Percentiles rank a stretch among this genome's conserved stretches.
Conservation (phyloP, 2,797 vertebrate species). For the Urophycis tenuis region DNA sequence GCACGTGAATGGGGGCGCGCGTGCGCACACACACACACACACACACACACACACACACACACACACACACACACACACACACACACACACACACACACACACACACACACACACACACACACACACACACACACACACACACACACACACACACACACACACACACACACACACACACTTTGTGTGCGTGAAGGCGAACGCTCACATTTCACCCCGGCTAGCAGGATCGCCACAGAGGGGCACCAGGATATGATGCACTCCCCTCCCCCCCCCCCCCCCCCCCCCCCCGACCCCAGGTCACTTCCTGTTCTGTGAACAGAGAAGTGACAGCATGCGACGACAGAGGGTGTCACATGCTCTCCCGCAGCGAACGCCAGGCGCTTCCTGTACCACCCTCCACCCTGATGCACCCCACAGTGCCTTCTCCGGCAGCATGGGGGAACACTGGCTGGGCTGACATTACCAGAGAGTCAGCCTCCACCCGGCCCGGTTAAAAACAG, state of each 20-base stretch:
- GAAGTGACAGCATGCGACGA: neutral
- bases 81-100: neutral
- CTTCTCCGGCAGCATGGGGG: neutral
- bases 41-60: no score
- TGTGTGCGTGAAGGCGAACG: neutral
- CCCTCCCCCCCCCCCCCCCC: neutral
- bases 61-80: no score
- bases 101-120: neutral
- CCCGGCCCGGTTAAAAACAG: neutral
- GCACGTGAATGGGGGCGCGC: no score
- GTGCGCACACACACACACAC: neutral
- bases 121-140: no score
- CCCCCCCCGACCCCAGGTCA: conserved; percentile 22
- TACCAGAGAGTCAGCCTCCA: neutral
- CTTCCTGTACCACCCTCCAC: neutral
- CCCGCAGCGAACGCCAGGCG: neutral
- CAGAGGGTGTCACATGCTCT: conserved; percentile 9
- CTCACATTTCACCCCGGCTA: neutral
- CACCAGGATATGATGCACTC: conserved; percentile 25
- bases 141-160: neutral
- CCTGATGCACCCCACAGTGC: no score
- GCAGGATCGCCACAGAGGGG: conserved; percentile 14
- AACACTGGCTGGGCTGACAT: neutral
- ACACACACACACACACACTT: neutral
- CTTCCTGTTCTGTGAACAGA: conserved; percentile 35